A percentile compares a stretch with the other conserved stretches of the same genome.
phyloP scores from a whole-genome alignment of 2,113 vertebrate species.

The Sterna hirundo region DNA sequence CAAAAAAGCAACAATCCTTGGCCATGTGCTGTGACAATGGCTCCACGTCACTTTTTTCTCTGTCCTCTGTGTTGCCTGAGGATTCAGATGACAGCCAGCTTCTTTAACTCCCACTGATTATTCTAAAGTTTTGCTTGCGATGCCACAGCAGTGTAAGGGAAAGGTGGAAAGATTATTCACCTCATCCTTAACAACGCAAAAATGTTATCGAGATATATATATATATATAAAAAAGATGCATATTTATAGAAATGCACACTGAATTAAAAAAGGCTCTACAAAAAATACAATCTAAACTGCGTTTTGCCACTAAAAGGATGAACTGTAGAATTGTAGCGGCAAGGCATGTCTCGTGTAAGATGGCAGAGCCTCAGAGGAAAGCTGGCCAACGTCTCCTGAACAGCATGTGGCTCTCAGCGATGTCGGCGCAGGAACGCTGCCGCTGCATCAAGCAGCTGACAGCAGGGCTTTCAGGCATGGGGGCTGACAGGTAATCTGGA shows the following conservation, averaged over 20 bases:
- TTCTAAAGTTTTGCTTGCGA: background rate
- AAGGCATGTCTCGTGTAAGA: background rate
- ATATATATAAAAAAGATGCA: too few relatives aligned
- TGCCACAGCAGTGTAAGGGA: background rate
- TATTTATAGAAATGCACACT: background rate
- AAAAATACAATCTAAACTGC: background rate
- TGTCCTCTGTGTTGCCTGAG: background rate
- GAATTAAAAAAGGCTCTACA: background rate
- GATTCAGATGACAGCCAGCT: background rate
- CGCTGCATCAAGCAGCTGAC: background rate
- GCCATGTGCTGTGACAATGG: background rate
- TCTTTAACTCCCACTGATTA: background rate
- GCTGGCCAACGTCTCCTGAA: background rate
- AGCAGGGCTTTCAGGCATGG: background rate
- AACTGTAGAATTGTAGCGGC: background rate
- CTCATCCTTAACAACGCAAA: background rate
- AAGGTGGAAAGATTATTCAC: background rate
- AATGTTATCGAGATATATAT: background rate
- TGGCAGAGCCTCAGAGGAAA: background rate
- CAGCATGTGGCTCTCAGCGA: fast-evolving
- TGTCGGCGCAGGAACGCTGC: background rate
- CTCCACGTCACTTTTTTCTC: background rate
- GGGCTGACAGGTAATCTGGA: fast-evolving
- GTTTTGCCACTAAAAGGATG: background rate
- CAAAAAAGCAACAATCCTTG: background rate